Evolutionary conservation across 2,113 vertebrate species (phyloP).

Genomic region (Caloenas nicobarica): DNA sequence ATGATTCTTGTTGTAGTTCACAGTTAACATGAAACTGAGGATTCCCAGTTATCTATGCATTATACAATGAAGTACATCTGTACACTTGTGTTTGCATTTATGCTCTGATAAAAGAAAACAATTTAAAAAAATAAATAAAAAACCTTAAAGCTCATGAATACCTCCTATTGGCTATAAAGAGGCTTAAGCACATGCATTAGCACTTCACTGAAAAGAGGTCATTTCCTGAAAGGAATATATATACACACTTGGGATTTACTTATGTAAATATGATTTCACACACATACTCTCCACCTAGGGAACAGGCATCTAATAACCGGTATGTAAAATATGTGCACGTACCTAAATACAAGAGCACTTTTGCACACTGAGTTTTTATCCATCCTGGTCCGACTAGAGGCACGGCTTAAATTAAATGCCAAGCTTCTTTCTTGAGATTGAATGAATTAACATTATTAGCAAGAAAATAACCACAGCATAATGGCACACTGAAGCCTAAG

Average conservation of each 20-base stretch:
- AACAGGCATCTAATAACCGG: neutral
- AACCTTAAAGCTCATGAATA: neutral
- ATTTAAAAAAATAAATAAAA: neutral
- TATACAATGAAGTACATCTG: neutral
- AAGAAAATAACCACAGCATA: constrained; percentile 53
- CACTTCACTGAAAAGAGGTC: constrained; percentile 48
- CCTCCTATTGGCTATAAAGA: constrained; percentile 15
- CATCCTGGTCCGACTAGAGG: neutral
- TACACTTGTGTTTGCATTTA: neutral
- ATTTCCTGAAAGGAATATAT: constrained; percentile 61
- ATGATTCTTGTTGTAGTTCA: neutral
- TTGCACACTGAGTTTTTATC: neutral
- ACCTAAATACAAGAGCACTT: constrained; percentile 2
- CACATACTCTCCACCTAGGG: constrained; percentile 3
- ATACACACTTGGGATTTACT: constrained; percentile 25
- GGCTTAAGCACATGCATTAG: constrained; percentile 49
- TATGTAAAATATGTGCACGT: neutral
- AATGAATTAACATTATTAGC: constrained; percentile 62
- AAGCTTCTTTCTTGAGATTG: constrained; percentile 42
- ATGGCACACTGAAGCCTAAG: constrained; percentile 34
- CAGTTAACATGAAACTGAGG: neutral
- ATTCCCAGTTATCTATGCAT: neutral
- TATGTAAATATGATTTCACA: constrained; percentile 57
- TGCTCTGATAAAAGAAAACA: neutral
- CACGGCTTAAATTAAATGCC: constrained; percentile 59